Percentiles rank a stretch among this genome's conserved stretches.
These are phyloP conservation scores for Yponomeuta plumbellus DNA, from an alignment of 2,888 invertebrate species.

Conservation along the genomic window DNA sequence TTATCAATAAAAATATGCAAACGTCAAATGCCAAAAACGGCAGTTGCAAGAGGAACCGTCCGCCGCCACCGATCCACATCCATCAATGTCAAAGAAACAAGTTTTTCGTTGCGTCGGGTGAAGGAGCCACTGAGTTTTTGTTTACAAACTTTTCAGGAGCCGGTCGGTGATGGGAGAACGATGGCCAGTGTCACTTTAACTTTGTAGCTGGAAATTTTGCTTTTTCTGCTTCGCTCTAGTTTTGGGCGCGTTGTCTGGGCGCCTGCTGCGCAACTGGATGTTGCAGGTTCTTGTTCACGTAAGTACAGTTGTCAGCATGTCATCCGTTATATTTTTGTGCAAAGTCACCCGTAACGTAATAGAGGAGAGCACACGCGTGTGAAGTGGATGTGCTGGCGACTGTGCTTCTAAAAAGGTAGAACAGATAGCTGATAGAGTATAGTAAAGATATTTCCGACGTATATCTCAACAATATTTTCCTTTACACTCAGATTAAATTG, in stretches of 20 bases:
- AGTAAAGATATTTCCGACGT: too few species aligned
- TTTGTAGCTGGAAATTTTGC: slow-evolving; percentile 13
- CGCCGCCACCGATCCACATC: slow-evolving; percentile 41
- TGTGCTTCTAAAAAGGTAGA: too few species aligned
- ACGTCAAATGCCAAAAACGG: neutral
- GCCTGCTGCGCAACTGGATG: neutral
- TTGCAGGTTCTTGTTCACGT: neutral
- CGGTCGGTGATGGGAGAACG: slow-evolving; percentile 16
- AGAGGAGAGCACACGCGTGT: too few species aligned
- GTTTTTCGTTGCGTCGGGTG: slow-evolving; percentile 61
- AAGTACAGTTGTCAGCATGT: neutral
- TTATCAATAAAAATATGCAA: neutral
- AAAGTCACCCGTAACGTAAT: too few species aligned
- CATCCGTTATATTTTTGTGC: neutral
- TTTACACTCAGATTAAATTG: too few species aligned
- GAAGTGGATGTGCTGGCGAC: too few species aligned
- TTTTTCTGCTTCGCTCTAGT: slow-evolving; percentile 17
- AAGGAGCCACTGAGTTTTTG: slow-evolving; percentile 60
- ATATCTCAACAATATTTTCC: too few species aligned
- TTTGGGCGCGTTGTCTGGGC: neutral
- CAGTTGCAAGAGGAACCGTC: neutral
- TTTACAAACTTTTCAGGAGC: slow-evolving; percentile 52
- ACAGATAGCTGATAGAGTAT: too few species aligned
- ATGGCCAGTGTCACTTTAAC: slow-evolving; percentile 17
- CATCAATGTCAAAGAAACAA: slow-evolving; percentile 65